Evolutionary conservation across 2,888 invertebrate species (phyloP), one percentile per base, ranked within the genome.

Genomic region (Epistrophe grossulariae): DNA sequence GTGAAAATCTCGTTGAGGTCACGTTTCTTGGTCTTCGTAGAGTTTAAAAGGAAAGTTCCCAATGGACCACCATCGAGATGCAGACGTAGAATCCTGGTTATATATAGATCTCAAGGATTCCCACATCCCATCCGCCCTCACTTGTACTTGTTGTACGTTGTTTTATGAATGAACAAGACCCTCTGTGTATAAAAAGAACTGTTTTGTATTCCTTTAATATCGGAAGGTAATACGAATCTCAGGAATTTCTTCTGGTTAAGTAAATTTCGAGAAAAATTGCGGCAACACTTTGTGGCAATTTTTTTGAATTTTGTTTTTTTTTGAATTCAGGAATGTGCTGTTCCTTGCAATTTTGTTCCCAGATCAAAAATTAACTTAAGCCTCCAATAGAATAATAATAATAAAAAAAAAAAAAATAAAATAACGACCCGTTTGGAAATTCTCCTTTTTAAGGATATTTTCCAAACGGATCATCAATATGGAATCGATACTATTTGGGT

Each of bases 231-330:
- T 71, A 71, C 79, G 85, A 87, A 82, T 74, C 85, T 55, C 24
- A 82, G 71, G 85, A 87, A 87, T 82, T 79, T 79, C 82, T 72
- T 83, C 24, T 59, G 82, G 66, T 66, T 45, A 78, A 83, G 57
- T 77, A 78, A 72, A 35, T 73, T 83, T 73, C 74, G 13, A 52
- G 78, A 64, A 79, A 79, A 74, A 52, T 62, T 82, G 82, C 85
- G 85, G 85, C 85, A 82, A 64, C 79, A 87, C 85, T 87, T 87
- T 87, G 85, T 87, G 85, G 82, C 82, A 57, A 81, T 60, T 62
- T 73, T 77, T 59, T 57, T 73, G 24, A 1, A 2, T 43, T 64
- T 35, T 13, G 11, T 43, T 35, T 35, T 35, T 35, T 8, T 35
- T 35, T 1, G 50, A 17, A 31, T 72, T 57, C 68, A 70, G 79